Conservation (phyloP, 2,888 invertebrate species). For the Synanthedon tipuliformis region DNA sequence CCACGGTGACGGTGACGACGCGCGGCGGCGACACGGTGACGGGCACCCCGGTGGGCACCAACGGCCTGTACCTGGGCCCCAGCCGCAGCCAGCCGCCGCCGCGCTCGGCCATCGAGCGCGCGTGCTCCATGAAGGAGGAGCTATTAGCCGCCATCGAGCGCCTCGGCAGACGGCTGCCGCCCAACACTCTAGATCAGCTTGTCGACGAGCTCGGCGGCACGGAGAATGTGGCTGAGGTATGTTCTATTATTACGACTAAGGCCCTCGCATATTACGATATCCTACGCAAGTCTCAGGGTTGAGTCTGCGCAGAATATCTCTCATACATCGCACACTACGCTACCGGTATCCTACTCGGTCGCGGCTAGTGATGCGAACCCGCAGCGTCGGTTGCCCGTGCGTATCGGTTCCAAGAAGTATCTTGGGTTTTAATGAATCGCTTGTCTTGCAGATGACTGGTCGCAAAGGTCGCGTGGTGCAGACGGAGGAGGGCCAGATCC, state of each 20-base stretch:
- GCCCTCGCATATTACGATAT: no score
- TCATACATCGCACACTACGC: no score
- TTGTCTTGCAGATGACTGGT: constrained; percentile 87
- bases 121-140: constrained; percentile 93
- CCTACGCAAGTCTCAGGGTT: no score
- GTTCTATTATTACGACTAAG: no score
- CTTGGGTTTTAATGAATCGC: no score
- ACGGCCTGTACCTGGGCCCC: constrained; percentile 51
- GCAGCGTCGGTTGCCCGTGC: no score
- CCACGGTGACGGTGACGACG: constrained; percentile 22
- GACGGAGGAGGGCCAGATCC: constrained; percentile 91
- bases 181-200: constrained; percentile 97
- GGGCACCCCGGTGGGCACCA: constrained; percentile 60
- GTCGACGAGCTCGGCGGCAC: constrained; percentile 98
- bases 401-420: no score
- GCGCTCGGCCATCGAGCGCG: constrained; percentile 87
- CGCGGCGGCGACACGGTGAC: constrained; percentile 39
- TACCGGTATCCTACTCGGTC: no score
- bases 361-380: no score
- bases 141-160: constrained; percentile 84
- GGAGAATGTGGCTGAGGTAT: constrained; percentile 94
- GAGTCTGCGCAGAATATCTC: no score
- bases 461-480: constrained; percentile 93
- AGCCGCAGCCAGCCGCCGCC: constrained; percentile 72
- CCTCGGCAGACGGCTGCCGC: constrained; percentile 88